Base-by-base conservation (phyloP, 2,888 invertebrate genomes). In the Sphaerophoria rueppellii region DNA sequence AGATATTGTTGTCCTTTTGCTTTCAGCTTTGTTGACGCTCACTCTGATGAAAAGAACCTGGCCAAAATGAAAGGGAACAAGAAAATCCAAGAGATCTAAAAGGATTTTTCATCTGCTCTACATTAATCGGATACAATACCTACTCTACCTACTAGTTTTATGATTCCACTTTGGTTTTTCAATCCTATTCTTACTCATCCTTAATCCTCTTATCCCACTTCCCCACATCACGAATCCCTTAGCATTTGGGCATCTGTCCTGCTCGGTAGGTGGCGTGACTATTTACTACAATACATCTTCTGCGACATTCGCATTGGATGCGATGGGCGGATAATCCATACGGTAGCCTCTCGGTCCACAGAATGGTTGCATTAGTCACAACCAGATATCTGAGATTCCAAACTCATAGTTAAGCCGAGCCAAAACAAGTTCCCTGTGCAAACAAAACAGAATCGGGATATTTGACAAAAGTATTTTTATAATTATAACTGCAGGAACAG, bases 81-180 rank as follows among this genome's bases (percentile, higher is more conserved):
- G 52, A 52, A 69, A 69, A 70, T n/a, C 40, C 54, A 54, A 57
- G 14, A 54, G 71, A 72, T 67, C 43, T 76, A 52, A 72, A 72
- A 73, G 77, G 57, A 72, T 75, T n/a, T 72, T 76, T 73, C 69
- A 65, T 70, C 61, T 69, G 54, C 70, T 76, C 71, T 82, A 48
- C 71, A 76, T 76, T 72, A 76, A 82, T 82, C 71, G 61, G 60
- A 82, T 70, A 80, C 50, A 76, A 61, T 76, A 60, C 65, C 63
- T 72, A 37, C 55, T 80, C 75, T n/a, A n/a, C n/a, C n/a, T n/a
- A n/a, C n/a, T n/a, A n/a, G 57, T 75, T 63, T 70, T 70, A 60
- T 67, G 58, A 75, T 70, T 52, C 57, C 57, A 61, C 24, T 57
- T 24, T 61, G 67, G 52, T 40, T 50, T 63, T 34, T 50, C 67